These are phyloP conservation scores for Caerostris extrusa DNA, from an alignment of 1,140 invertebrate species.

Conservation along the genomic window DNA sequence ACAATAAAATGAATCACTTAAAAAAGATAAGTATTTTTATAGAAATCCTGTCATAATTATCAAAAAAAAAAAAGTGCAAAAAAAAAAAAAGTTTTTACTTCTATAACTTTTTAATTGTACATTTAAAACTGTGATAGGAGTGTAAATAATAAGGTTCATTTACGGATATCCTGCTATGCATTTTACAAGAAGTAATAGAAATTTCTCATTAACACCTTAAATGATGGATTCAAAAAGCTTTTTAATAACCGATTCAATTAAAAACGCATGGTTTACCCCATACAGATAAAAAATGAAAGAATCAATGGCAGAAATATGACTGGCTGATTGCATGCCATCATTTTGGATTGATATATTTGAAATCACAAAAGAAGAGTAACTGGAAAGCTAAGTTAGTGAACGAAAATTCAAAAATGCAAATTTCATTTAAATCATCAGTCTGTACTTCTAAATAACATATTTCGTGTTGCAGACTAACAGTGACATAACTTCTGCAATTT, in stretches of 20 bases:
- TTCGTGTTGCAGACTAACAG: constrained; percentile 24
- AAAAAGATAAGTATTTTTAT: too few relatives aligned
- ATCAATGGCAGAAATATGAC: not conserved
- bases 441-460: not conserved
- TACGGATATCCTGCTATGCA: not conserved
- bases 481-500: constrained; percentile 16
- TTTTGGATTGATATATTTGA: not conserved
- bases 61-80: too few relatives aligned
- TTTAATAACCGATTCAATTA: not conserved
- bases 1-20: too few relatives aligned
- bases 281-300: not conserved
- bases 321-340: not conserved
- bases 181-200: not conserved
- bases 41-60: too few relatives aligned
- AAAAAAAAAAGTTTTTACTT: too few relatives aligned
- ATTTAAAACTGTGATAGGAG: not conserved
- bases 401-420: constrained; percentile 7
- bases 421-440: constrained; percentile 33
- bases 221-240: not conserved
- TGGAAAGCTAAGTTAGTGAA: constrained; percentile 8
- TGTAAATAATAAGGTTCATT: not conserved
- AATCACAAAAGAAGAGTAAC: not conserved
- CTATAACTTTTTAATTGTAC: too few relatives aligned
- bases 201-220: not conserved
- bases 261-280: not conserved